phyloP scores from a whole-genome alignment of 2,113 vertebrate species.

The Hepsetus odoe region DNA sequence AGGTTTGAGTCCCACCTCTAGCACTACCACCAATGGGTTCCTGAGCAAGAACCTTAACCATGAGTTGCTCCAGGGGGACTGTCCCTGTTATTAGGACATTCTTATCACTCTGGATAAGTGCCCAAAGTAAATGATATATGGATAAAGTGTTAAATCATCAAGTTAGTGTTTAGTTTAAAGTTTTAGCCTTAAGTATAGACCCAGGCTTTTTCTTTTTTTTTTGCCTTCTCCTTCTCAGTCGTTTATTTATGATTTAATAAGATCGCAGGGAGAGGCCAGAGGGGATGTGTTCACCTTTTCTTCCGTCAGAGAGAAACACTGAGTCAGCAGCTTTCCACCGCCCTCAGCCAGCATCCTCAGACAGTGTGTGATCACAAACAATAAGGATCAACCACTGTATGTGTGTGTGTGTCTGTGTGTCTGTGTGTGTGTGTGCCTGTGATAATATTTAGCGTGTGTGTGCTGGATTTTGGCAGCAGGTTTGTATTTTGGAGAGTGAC shows the following conservation, averaged over 20 bases:
- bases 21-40: no score
- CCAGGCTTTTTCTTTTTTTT: not conserved
- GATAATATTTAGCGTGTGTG: slow-evolving; percentile 23
- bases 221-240: not conserved
- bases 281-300: not conserved
- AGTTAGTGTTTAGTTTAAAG: no score
- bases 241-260: not conserved
- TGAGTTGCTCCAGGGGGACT: no score
- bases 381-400: not conserved
- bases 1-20: no score
- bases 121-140: no score
- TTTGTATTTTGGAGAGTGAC: slow-evolving; percentile 12
- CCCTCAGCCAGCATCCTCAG: not conserved
- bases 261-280: slow-evolving; percentile 10
- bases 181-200: not conserved
- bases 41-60: no score
- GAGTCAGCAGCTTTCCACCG: slow-evolving; percentile 15
- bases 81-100: no score
- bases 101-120: no score
- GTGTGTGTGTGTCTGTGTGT: not conserved
- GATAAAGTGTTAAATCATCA: no score
- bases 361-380: slow-evolving; percentile 3
- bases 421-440: slow-evolving; percentile 17
- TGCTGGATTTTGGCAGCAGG: slow-evolving; percentile 13
- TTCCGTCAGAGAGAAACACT: slow-evolving; percentile 16